These are phyloP conservation scores for Calephelis nemesis DNA, from an alignment of 1,140 invertebrate species.

Conservation along the genomic window DNA sequence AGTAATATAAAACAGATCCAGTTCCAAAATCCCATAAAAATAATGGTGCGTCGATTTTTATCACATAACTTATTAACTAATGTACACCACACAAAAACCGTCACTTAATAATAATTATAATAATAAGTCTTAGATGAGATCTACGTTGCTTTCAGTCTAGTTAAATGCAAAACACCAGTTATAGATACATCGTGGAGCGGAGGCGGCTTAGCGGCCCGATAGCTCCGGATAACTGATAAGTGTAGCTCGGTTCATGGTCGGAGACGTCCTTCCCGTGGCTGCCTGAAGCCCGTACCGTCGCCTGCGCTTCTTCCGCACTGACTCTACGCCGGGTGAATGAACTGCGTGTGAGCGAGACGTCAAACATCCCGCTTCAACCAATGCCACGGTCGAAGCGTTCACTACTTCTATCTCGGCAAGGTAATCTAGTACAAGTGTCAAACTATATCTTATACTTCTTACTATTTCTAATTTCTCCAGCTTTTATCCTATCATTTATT, in stretches of 20 bases:
- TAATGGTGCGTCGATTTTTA: slow-evolving; percentile 27
- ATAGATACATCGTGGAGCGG: slow-evolving; percentile 58
- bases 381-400: slow-evolving; percentile 61
- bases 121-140: slow-evolving; percentile 77
- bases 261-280: slow-evolving; percentile 63
- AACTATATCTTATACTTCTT: slow-evolving; percentile 41
- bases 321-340: slow-evolving; percentile 64
- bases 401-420: slow-evolving; percentile 53
- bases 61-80: slow-evolving; percentile 68
- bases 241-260: slow-evolving; percentile 67
- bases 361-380: slow-evolving; percentile 38
- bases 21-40: slow-evolving; percentile 37
- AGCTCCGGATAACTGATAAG: slow-evolving; percentile 73
- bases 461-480: slow-evolving; percentile 38
- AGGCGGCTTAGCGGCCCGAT: slow-evolving; percentile 62
- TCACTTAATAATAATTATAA: slow-evolving; percentile 69
- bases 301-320: slow-evolving; percentile 69
- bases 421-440: slow-evolving; percentile 62
- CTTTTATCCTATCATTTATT: not conserved
- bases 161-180: slow-evolving; percentile 37
- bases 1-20: slow-evolving; percentile 53
- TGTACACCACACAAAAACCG: slow-evolving; percentile 58
- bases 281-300: slow-evolving; percentile 50
- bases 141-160: slow-evolving; percentile 73
- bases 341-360: slow-evolving; percentile 62